These are phyloP conservation scores for Holothuria leucospilota DNA, from an alignment of 53 echinoderm and acorn worm species.

Conservation along the genomic window DNA sequence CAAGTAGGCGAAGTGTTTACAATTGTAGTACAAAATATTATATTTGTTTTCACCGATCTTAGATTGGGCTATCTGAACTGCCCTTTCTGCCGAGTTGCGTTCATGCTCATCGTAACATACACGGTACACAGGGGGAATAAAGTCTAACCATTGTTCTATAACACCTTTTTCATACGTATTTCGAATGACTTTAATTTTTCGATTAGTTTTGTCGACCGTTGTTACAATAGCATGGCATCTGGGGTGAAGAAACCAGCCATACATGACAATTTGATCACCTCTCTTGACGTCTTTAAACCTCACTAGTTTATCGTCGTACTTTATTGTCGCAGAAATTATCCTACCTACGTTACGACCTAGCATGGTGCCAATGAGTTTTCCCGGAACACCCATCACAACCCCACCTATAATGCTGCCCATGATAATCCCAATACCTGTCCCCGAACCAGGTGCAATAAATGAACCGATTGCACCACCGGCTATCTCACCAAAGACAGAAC, in stretches of 20 bases:
- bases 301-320: not conserved
- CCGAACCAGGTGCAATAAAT: not conserved
- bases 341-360: not conserved
- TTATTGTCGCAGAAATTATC: not conserved
- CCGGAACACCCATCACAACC: not conserved
- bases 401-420: not conserved
- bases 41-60: not conserved
- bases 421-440: not conserved
- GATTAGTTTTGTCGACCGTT: not conserved
- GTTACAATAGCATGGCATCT: constrained; percentile 63
- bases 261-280: constrained; percentile 60
- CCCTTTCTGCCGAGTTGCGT: no score
- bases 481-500: not conserved
- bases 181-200: constrained; percentile 45
- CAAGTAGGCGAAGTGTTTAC: constrained; percentile 26
- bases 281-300: constrained; percentile 22
- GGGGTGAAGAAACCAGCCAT: constrained; percentile 53
- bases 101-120: no score
- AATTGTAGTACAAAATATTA: not conserved
- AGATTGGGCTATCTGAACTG: no score
- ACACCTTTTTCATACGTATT: constrained; percentile 62
- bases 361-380: not conserved
- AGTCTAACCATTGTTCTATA: constrained; percentile 44
- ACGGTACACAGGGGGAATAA: constrained; percentile 33
- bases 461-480: not conserved